Evolutionary conservation across 2,113 vertebrate genomes (phyloP).

Genomic region (Forbesichthys agassizii): DNA sequence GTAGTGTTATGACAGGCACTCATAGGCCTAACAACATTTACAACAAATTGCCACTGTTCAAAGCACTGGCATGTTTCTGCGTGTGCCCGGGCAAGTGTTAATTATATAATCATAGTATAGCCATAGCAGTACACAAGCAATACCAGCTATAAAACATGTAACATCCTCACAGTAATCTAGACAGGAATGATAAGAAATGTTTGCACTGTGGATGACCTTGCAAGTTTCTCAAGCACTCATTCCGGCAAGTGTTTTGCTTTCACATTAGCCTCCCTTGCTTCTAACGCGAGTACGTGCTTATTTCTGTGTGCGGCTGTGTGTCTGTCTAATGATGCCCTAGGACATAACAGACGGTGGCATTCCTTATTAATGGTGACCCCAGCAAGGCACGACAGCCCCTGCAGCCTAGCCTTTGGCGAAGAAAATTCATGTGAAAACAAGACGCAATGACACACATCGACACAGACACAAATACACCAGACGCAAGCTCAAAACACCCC

Average conservation of each 20-base stretch:
- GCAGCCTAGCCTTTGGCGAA: conserved; percentile 49
- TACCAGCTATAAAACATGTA: background rate
- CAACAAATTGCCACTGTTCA: background rate
- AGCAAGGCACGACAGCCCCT: conserved; percentile 29
- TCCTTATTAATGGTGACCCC: conserved; percentile 78
- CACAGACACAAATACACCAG: conserved; percentile 23
- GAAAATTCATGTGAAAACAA: conserved; percentile 31
- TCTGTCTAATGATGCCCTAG: conserved; percentile 49
- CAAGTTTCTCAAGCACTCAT: conserved; percentile 21
- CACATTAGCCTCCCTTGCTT: background rate
- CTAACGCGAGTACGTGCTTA: conserved; percentile 19
- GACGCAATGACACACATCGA: conserved; percentile 14
- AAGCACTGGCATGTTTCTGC: background rate
- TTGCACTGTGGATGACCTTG: conserved; percentile 23
- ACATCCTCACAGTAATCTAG: conserved; percentile 19
- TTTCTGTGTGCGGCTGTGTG: conserved; percentile 24
- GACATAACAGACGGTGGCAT: conserved; percentile 75
- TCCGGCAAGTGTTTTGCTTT: background rate
- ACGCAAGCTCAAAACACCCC: conserved; percentile 3
- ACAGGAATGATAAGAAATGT: conserved; percentile 8
- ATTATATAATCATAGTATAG: background rate
- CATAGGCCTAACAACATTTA: background rate
- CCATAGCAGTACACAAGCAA: no score
- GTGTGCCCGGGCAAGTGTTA: conserved; percentile 19
- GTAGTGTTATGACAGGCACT: background rate